Conservation (phyloP, 1,140 invertebrate genomes). For the Phymorhynchus buccinoides region DNA sequence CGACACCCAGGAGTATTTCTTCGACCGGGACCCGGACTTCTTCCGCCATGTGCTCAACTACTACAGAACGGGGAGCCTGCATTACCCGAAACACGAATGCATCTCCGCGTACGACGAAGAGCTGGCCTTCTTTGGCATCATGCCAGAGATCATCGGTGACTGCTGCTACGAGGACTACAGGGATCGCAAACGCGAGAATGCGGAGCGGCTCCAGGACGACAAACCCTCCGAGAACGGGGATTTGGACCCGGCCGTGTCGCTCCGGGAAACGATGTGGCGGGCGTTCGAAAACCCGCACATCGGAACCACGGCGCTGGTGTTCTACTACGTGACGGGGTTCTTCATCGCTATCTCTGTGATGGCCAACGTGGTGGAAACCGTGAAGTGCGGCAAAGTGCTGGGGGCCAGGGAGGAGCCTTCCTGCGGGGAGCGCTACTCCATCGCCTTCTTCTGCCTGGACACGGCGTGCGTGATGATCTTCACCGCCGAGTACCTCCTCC, state of each 20-base stretch:
- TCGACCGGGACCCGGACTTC: slow-evolving; percentile 99
- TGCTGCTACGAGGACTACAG: slow-evolving; percentile 99
- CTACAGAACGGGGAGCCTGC: slow-evolving; percentile 97
- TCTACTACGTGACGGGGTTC: slow-evolving; percentile 99
- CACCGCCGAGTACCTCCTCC: slow-evolving; percentile 96
- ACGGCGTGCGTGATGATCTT: slow-evolving; percentile 99
- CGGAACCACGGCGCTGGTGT: slow-evolving; percentile 96
- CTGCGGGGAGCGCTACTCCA: slow-evolving; percentile 97
- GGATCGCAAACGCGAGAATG: slow-evolving; percentile 98
- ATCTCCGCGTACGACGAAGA: slow-evolving; percentile 99
- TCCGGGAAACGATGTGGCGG: slow-evolving; percentile 98
- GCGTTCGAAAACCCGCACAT: slow-evolving; percentile 99
- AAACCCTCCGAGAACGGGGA: slow-evolving; percentile 77
- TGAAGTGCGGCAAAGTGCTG: slow-evolving; percentile 74
- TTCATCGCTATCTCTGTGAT: slow-evolving; percentile 99
- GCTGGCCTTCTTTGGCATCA: slow-evolving; percentile 98
- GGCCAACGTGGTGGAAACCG: slow-evolving; percentile 96
- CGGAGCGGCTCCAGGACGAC: slow-evolving; percentile 97
- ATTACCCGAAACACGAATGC: slow-evolving; percentile 99
- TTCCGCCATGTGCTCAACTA: slow-evolving; percentile 99
- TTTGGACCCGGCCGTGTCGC: slow-evolving; percentile 78
- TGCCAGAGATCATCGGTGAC: slow-evolving; percentile 98
- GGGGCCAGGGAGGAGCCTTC: slow-evolving; percentile 86
- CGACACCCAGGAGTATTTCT: slow-evolving; percentile 98
- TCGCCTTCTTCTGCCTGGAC: slow-evolving; percentile 98